phyloP scores from a whole-genome alignment of 2,888 invertebrate species.

The Xestia sexstrigata region DNA sequence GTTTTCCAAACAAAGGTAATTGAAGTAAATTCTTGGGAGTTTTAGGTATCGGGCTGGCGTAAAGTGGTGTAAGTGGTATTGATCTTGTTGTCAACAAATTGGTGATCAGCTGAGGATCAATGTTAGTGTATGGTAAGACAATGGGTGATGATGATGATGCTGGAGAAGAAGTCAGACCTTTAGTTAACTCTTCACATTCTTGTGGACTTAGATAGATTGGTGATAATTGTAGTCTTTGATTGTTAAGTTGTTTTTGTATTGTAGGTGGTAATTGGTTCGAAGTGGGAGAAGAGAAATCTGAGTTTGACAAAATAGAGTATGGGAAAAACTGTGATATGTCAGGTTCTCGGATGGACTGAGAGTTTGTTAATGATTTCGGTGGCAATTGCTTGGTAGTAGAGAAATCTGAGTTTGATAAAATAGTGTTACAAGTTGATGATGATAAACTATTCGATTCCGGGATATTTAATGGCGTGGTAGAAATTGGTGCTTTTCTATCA shows the following conservation, averaged over 20 bases:
- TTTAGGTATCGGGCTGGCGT: neutral
- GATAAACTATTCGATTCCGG: neutral
- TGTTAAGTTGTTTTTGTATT: neutral
- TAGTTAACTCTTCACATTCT: constrained; percentile 8
- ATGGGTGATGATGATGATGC: neutral
- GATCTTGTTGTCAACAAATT: neutral
- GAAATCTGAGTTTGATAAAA: neutral
- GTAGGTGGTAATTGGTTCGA: neutral
- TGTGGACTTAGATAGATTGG: constrained; percentile 1
- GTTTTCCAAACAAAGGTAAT: neutral
- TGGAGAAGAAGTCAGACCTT: neutral
- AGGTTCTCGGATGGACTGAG: neutral
- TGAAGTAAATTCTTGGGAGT: neutral
- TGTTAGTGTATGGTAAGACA: neutral
- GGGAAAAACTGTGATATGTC: neutral
- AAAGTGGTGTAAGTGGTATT: neutral
- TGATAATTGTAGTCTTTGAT: neutral
- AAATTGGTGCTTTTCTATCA: neutral
- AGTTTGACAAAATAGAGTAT: neutral
- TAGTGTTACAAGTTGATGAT: neutral
- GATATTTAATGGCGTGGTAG: neutral
- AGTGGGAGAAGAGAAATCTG: neutral
- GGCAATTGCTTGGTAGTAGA: neutral
- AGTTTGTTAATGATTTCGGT: neutral
- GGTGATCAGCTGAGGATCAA: neutral